Percentiles rank a stretch among this genome's conserved stretches.
Evolutionary conservation across 2,113 vertebrate species (phyloP).

Genomic region (Pterocles burchelli): DNA sequence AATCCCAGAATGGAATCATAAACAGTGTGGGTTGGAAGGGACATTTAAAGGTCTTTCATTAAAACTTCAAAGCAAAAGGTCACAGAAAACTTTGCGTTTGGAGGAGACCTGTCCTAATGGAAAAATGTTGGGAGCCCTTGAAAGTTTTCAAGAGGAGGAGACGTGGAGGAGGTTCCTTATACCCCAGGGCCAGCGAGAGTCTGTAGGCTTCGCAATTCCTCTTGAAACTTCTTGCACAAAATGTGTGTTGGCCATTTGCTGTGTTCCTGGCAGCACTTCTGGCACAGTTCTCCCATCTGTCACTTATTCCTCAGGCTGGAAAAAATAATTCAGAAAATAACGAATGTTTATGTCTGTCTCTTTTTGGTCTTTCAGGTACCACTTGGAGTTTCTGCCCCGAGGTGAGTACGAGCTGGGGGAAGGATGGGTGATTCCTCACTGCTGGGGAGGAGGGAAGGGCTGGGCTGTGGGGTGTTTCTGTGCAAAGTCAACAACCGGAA

Average conservation of each 20-base stretch:
- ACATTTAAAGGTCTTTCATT: not conserved
- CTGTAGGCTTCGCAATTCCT: accelerated
- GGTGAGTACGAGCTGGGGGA: constrained; percentile 66
- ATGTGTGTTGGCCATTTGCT: not conserved
- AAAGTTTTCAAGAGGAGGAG: not conserved
- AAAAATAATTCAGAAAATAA: not conserved
- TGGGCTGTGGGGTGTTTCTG: accelerated
- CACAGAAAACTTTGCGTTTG: accelerated
- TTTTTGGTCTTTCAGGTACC: constrained; percentile 72
- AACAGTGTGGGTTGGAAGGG: not conserved
- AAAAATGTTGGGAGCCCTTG: not conserved
- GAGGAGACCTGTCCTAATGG: not conserved
- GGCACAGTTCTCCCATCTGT: not conserved
- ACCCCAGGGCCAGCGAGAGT: not conserved
- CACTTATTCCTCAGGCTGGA: not conserved
- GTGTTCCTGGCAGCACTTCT: not conserved
- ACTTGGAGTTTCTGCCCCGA: constrained; percentile 59
- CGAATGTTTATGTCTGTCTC: not conserved
- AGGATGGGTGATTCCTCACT: not conserved
- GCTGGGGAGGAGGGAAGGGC: not conserved
- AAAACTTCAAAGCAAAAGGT: not conserved
- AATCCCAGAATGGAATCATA: not conserved
- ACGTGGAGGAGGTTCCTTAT: not conserved
- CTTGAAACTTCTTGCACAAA: not conserved
- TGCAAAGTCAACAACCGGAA: not conserved